Evolutionary conservation across 2,797 vertebrate species (phyloP), one percentile per base, ranked within the genome.

Genomic region (Rhodeus uyekii): DNA sequence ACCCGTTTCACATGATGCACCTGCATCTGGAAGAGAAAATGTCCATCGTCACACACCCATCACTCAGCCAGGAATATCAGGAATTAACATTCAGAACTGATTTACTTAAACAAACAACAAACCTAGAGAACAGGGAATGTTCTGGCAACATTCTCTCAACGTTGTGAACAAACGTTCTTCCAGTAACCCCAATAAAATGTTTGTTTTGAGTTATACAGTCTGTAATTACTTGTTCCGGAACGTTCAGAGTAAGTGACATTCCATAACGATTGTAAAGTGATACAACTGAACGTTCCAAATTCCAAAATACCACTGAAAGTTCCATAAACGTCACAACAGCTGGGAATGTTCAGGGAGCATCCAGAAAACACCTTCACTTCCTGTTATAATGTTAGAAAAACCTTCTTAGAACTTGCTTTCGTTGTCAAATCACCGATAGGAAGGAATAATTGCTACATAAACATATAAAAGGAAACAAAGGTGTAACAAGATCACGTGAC

Each of bases 1-100:
- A 77, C 64, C 53, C 4, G 39, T 29, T 53, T 72, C 53, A 27
- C 50, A 73, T 36, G 38, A 48, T 38, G 9, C 67, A 60, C 8
- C 34, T 38, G 39, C 74, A 78, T 74, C 83, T 86, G 34, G 24
- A 82, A 77, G 3, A 78, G n/a, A n/a, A n/a, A n/a, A n/a, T n/a
- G n/a, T n/a, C n/a, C n/a, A n/a, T n/a, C n/a, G n/a, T n/a, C n/a
- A n/a, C n/a, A n/a, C n/a, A n/a, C n/a, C n/a, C n/a, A n/a, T n/a
- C n/a, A n/a, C n/a, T n/a, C n/a, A n/a, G n/a, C n/a, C n/a, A n/a
- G n/a, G n/a, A n/a, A n/a, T n/a, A n/a, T n/a, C n/a, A n/a, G n/a
- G n/a, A n/a, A n/a, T n/a, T n/a, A n/a, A n/a, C n/a, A n/a, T n/a
- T n/a, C n/a, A n/a, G n/a, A n/a, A n/a, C n/a, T n/a, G n/a, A n/a